phyloP scores from a whole-genome alignment of 2,888 invertebrate genomes.

The Ormyrus thymus region DNA sequence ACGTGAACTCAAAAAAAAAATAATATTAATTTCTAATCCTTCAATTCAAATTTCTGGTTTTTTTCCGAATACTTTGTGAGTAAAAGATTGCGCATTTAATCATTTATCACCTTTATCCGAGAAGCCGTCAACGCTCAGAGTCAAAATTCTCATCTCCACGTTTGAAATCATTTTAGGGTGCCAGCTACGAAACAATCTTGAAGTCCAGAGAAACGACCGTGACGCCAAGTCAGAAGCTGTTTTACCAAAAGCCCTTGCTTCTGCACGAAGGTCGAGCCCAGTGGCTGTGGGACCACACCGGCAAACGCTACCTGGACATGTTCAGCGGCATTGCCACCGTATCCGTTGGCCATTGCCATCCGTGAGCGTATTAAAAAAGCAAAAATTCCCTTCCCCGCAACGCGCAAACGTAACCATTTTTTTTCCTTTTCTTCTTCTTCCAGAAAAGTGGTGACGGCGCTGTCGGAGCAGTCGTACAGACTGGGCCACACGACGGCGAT shows the following conservation, averaged over 20 bases:
- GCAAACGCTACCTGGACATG: conserved; percentile 93
- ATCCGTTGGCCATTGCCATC: conserved; percentile 98
- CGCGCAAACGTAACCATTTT: no score
- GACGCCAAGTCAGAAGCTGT: conserved; percentile 83
- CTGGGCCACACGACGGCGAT: conserved; percentile 96
- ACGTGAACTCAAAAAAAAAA: no score
- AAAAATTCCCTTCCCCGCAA: no score
- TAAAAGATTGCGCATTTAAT: no score
- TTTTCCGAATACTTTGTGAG: no score
- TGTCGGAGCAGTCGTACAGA: conserved; percentile 85
- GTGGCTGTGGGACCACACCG: conserved; percentile 92
- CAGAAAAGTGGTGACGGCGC: conserved; percentile 89
- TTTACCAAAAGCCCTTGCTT: conserved; percentile 89
- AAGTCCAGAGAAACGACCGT: conserved; percentile 80
- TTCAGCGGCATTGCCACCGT: conserved; percentile 98
- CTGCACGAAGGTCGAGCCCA: conserved; percentile 93
- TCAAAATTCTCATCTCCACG: no score
- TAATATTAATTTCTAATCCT: no score
- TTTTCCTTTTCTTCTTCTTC: neutral
- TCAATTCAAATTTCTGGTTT: no score
- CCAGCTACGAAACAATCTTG: conserved; percentile 78
- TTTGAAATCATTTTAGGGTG: conserved; percentile 69
- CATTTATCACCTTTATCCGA: no score
- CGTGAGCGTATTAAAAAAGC: conserved; percentile 82
- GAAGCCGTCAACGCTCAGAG: no score